phyloP scores from a whole-genome alignment of 2,797 vertebrate species.

The Neosilurus mollespiculum region DNA sequence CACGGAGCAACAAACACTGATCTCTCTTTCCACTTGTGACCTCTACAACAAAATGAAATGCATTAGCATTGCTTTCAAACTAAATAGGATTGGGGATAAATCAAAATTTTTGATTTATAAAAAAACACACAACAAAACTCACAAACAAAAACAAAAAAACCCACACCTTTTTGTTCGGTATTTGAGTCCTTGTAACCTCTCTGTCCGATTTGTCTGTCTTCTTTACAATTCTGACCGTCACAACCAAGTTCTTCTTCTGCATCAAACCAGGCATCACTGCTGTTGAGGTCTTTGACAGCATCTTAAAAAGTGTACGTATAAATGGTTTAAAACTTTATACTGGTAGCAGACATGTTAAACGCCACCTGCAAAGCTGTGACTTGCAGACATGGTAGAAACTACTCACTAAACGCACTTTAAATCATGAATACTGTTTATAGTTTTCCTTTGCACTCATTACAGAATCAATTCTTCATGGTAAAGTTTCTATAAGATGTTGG shows the following conservation, averaged over 20 bases:
- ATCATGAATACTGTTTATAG: neutral
- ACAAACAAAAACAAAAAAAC: too few relatives aligned
- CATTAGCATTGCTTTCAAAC: neutral
- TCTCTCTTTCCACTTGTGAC: slow-evolving; percentile 12
- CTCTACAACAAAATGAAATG: slow-evolving; percentile 41
- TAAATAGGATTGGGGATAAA: neutral
- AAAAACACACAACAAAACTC: too few relatives aligned
- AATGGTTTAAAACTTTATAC: neutral
- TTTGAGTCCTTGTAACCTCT: neutral
- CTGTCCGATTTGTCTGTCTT: neutral
- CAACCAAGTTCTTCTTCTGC: slow-evolving; percentile 66
- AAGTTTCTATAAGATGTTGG: neutral
- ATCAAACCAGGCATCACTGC: slow-evolving; percentile 69
- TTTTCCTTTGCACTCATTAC: neutral
- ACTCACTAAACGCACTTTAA: neutral
- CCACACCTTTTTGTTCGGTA: slow-evolving; percentile 23
- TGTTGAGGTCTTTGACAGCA: slow-evolving; percentile 45
- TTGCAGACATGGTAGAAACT: too few relatives aligned
- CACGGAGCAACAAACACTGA: slow-evolving; percentile 37
- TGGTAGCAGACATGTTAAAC: neutral
- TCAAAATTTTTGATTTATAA: too few relatives aligned
- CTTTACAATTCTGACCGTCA: slow-evolving; percentile 5
- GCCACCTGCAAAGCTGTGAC: neutral
- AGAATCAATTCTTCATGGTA: neutral
- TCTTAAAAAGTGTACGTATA: slow-evolving; percentile 28